These are phyloP conservation scores for Daktulosphaira vitifoliae DNA, from an alignment of 1,140 invertebrate genomes.

Conservation along the genomic window DNA sequence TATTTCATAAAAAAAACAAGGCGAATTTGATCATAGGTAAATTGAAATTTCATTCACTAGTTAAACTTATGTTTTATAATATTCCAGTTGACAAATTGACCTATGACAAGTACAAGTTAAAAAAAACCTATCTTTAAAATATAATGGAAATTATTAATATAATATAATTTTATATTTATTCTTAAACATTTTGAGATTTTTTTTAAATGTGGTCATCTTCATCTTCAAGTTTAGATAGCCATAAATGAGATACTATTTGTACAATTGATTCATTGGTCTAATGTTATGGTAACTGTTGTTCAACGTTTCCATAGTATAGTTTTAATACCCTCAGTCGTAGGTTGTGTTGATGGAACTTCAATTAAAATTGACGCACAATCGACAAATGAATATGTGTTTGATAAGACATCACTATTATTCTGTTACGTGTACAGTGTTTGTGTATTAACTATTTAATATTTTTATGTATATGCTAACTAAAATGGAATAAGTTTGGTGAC, in stretches of 20 bases:
- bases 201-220: no score
- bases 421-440: slow-evolving; percentile 38
- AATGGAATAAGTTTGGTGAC: slow-evolving; percentile 34
- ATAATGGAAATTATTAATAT: no score
- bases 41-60: no score
- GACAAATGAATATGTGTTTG: slow-evolving; percentile 36
- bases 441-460: slow-evolving; percentile 38
- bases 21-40: no score
- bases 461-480: slow-evolving; percentile 36
- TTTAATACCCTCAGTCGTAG: slow-evolving; percentile 27
- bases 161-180: no score
- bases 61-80: no score
- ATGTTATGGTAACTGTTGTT: slow-evolving; percentile 22
- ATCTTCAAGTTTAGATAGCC: slow-evolving; percentile 18
- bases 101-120: no score
- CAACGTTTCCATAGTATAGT: slow-evolving; percentile 31
- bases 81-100: no score
- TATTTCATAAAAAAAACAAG: no score
- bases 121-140: no score
- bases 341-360: slow-evolving; percentile 37
- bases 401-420: slow-evolving; percentile 39
- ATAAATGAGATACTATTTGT: slow-evolving; percentile 34
- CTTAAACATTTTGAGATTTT: no score
- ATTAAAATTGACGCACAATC: slow-evolving; percentile 38
- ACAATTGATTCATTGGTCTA: slow-evolving; percentile 35